Base-by-base conservation (phyloP, 2,888 invertebrate genomes). In the Scaeva pyrastri region DNA sequence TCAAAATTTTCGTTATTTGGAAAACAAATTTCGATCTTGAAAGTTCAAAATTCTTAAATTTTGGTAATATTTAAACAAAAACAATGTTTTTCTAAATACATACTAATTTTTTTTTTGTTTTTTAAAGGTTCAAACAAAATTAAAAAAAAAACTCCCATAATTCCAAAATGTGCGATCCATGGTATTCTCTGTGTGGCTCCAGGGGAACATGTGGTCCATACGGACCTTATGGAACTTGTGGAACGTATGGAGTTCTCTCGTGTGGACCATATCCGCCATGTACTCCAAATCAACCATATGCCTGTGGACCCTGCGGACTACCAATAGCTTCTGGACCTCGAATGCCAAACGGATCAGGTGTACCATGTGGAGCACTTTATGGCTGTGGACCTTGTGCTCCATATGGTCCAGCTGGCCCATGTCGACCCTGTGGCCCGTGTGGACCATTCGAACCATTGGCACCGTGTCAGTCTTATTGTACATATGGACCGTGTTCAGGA, bases 151-250 rank as follows among this genome's bases (percentile, higher is more conserved):
- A 48, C n/a, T n/a, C 14, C 8, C 50, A 0, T 12, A 6, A 23
- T 6, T 2, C 5, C 7, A 45, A 21, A 12, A 68, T 68, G 89
- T 10, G 89, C 90, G 7, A 80, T 89, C 60, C 89, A 89, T n/a
- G 90, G 90, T 88, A 52, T 41, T 52, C 50, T 2, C 10, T 36
- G 0, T 39, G 52, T 12, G 68, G 52, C 7, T 21, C 1, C n/a
- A 52, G 11, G n/a, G 89, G 90, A 76, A 89, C 90, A 60, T 90
- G 90, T 88, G 89, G 89, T 73, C 90, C 90, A 41, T 90, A 90
- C 88, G 89, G 89, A 1, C 74, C 90, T 8, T 90, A 89, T 73
- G 89, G 89, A 39, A 88, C 89, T 8, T 89, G 88, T 75, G 89
- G 89, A 0, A 62, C 84, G 1, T 82, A 75, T 55, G 81, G 76